phyloP scores from a whole-genome alignment of 1,140 invertebrate genomes.

The Ephestia elutella region DNA sequence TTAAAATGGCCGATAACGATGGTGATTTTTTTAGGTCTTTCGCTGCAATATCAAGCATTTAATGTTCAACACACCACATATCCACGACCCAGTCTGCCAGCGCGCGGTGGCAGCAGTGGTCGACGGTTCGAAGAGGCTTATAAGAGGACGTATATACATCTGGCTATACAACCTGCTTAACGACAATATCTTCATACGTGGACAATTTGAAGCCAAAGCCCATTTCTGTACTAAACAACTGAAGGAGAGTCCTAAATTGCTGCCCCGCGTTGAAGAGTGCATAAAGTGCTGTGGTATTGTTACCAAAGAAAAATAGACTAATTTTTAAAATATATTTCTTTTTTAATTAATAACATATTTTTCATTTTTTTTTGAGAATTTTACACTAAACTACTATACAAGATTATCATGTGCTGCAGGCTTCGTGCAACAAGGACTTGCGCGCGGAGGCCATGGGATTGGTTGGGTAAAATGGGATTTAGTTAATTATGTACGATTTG shows the following conservation, averaged over 20 bases:
- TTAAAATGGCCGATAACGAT: too few species aligned
- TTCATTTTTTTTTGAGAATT: too few species aligned
- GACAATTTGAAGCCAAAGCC: slow-evolving; percentile 33
- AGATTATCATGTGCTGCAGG: too few species aligned
- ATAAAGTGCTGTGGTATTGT: slow-evolving; percentile 21
- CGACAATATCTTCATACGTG: slow-evolving; percentile 35
- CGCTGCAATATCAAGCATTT: slow-evolving; percentile 54
- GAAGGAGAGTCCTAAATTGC: neutral
- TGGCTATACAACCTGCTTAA: slow-evolving; percentile 47
- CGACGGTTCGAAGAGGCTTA: slow-evolving; percentile 31
- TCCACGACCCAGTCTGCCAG: slow-evolving; percentile 36
- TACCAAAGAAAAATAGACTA: too few species aligned
- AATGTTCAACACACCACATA: slow-evolving; percentile 35
- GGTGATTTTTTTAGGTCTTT: slow-evolving; percentile 38
- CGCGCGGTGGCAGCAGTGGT: slow-evolving; percentile 41
- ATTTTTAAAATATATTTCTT: too few species aligned
- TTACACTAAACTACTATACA: too few species aligned
- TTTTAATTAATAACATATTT: too few species aligned
- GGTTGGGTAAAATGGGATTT: too few species aligned
- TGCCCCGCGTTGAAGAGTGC: slow-evolving; percentile 13
- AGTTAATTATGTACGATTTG: too few species aligned
- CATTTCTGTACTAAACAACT: slow-evolving; percentile 23
- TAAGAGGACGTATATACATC: slow-evolving; percentile 33
- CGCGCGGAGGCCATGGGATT: too few species aligned
- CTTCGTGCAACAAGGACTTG: too few species aligned